These are phyloP conservation scores for Ferdinandea cuprea DNA, from an alignment of 2,888 invertebrate genomes.

Conservation along the genomic window DNA sequence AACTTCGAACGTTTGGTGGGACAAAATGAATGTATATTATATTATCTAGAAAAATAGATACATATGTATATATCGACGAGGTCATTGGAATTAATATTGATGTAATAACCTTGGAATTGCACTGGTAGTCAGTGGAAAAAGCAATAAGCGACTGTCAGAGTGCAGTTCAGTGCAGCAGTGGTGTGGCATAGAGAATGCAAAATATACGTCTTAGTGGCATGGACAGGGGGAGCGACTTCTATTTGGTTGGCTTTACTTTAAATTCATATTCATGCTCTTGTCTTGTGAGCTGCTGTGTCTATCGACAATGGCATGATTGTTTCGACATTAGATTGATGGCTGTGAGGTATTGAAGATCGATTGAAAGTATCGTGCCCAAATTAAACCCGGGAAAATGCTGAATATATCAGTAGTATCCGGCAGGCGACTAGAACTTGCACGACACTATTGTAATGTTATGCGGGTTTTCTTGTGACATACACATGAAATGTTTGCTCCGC, in stretches of 20 bases:
- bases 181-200: constrained; percentile 24
- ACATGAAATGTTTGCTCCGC: no score
- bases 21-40: background rate
- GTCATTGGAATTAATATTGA: constrained; percentile 73
- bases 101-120: constrained; percentile 64
- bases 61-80: constrained; percentile 37
- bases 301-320: constrained; percentile 3
- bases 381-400: no score
- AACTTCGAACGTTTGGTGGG: constrained; percentile 17
- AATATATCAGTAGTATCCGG: background rate
- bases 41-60: background rate
- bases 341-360: background rate
- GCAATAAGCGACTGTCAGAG: constrained; percentile 1
- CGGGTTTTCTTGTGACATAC: no score
- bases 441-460: no score
- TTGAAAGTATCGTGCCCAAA: background rate
- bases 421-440: background rate
- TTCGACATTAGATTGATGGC: constrained; percentile 4
- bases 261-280: background rate
- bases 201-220: constrained; percentile 14
- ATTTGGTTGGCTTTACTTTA: constrained; percentile 1
- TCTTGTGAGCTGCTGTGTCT: background rate
- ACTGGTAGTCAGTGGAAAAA: constrained; percentile 23
- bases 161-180: no score
- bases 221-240: constrained; percentile 14